Percentiles rank a stretch among this genome's conserved stretches.
phyloP scores from a whole-genome alignment of 2,113 vertebrate genomes.

The Dryoscopus gambensis region DNA sequence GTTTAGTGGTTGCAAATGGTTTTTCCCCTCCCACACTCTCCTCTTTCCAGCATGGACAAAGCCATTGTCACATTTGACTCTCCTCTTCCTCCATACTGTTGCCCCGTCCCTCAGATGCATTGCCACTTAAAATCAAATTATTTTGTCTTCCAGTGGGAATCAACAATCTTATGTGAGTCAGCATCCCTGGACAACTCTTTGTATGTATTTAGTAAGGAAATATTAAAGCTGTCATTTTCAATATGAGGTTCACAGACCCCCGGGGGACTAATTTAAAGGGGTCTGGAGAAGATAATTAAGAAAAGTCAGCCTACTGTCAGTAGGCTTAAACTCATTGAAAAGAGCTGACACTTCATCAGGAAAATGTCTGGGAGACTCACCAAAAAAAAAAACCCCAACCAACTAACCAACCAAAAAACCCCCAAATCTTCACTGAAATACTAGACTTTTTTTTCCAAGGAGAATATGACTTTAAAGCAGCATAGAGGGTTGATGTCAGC shows the following conservation, averaged over 20 bases:
- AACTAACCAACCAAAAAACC: background rate
- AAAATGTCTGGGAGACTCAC: background rate
- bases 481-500: background rate
- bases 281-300: constrained; percentile 47
- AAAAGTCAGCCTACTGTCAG: constrained; percentile 39
- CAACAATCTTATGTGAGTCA: background rate
- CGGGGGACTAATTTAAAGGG: constrained; percentile 37
- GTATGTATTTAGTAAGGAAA: constrained; percentile 24
- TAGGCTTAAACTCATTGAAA: background rate
- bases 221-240: constrained; percentile 55
- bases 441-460: background rate
- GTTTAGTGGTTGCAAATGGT: background rate
- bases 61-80: background rate
- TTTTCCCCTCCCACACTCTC: background rate
- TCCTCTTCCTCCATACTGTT: background rate
- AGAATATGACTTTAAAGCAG: background rate
- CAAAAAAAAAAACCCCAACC: background rate
- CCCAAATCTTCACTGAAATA: background rate
- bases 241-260: constrained; percentile 22
- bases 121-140: background rate
- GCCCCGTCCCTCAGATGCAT: background rate
- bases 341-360: background rate
- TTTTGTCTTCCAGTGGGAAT: background rate
- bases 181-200: background rate
- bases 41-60: background rate